A percentile compares a stretch with the other conserved stretches of the same genome.
These are phyloP conservation scores for Akabosia matsudoensis DNA, from an alignment of 1,140 invertebrate genomes.

Conservation along the genomic window DNA sequence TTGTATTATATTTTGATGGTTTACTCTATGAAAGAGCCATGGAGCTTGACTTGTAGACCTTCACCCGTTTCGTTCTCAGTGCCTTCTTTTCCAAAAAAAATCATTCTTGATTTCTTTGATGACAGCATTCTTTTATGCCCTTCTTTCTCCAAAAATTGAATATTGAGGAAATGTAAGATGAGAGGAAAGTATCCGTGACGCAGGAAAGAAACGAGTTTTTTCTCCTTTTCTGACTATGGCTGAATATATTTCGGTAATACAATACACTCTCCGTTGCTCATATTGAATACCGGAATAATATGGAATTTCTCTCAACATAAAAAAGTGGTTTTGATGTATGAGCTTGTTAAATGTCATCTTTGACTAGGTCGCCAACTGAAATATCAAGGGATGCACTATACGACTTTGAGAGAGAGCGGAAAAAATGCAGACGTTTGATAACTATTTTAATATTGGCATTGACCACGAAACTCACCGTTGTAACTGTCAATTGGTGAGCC, in stretches of 20 bases:
- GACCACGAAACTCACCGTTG: slow-evolving; percentile 9
- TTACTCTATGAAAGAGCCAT: too few relatives aligned
- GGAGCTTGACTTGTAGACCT: too few relatives aligned
- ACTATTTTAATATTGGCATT: too few relatives aligned
- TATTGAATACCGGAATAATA: too few relatives aligned
- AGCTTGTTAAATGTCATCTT: slow-evolving; percentile 15
- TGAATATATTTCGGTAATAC: not conserved
- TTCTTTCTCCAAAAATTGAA: not conserved
- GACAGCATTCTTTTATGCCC: not conserved
- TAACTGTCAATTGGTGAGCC: slow-evolving; percentile 22
- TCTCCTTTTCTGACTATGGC: not conserved
- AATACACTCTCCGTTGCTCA: slow-evolving; percentile 9
- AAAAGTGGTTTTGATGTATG: slow-evolving; percentile 6
- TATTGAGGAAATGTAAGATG: not conserved
- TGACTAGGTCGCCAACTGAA: not conserved
- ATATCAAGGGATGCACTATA: too few relatives aligned
- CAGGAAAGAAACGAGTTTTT: not conserved
- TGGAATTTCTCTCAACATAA: too few relatives aligned
- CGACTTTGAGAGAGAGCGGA: too few relatives aligned
- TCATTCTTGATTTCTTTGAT: slow-evolving; percentile 5
- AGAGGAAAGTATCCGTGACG: slow-evolving; percentile 13
- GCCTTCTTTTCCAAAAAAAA: not conserved
- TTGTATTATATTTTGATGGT: too few relatives aligned
- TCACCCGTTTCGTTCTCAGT: too few relatives aligned
- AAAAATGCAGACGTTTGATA: too few relatives aligned